These are phyloP conservation scores for Dallia pectoralis DNA, from an alignment of 2,797 vertebrate genomes.

Conservation along the genomic window DNA sequence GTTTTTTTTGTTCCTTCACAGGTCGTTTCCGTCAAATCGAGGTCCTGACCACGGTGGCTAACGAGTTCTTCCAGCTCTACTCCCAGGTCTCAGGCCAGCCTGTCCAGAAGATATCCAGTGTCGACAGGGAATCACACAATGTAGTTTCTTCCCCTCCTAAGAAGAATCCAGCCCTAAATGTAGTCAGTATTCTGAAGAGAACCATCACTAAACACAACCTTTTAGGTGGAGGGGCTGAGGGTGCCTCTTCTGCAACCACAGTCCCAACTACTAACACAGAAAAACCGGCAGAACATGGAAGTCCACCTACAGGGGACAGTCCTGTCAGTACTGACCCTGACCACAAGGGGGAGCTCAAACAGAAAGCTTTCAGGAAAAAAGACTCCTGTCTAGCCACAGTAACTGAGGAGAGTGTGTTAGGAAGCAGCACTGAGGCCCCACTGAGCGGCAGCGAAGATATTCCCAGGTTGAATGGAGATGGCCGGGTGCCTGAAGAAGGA, in stretches of 20 bases:
- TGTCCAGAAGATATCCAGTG: conserved; percentile 79
- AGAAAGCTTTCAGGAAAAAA: conserved; percentile 80
- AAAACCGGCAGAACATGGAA: conserved; percentile 35
- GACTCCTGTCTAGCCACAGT: conserved; percentile 84
- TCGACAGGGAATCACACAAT: not conserved
- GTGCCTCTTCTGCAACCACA: conserved; percentile 46
- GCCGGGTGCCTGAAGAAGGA: not conserved
- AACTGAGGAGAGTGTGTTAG: conserved; percentile 78
- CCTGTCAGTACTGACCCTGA: conserved; percentile 58
- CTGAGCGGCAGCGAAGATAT: not conserved
- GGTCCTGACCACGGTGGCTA: conserved; percentile 95
- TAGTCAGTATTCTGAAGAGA: conserved; percentile 85
- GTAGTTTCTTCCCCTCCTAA: conserved; percentile 61
- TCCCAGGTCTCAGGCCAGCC: conserved; percentile 94
- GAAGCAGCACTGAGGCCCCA: conserved; percentile 39
- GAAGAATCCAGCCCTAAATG: conserved; percentile 73
- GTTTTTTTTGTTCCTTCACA: conserved; percentile 20
- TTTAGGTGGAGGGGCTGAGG: conserved; percentile 19
- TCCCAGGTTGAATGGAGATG: not conserved
- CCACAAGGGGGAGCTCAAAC: conserved; percentile 60
- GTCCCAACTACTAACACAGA: conserved; percentile 41
- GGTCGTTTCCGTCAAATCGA: conserved; percentile 98
- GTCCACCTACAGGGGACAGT: not conserved
- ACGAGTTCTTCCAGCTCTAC: conserved; percentile 95
- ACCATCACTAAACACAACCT: conserved; percentile 84